Percentiles rank a stretch among this genome's conserved stretches.
These are phyloP conservation scores for Molorchus minor DNA, from an alignment of 2,888 invertebrate species.

Conservation along the genomic window DNA sequence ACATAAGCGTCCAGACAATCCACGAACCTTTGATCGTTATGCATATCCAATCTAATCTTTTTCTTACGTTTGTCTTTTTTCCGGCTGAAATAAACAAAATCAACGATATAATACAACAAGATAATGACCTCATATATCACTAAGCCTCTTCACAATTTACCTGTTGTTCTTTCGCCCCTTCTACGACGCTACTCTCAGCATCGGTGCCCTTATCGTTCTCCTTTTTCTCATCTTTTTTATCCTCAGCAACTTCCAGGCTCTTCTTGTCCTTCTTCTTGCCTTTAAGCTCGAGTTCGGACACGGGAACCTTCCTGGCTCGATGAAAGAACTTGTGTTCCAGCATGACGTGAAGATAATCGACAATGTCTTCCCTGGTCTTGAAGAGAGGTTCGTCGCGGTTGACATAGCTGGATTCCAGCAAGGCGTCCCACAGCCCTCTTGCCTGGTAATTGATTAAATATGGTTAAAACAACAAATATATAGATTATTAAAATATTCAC, in stretches of 20 bases:
- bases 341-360: constrained; percentile 84
- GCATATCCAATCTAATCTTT: constrained; percentile 97
- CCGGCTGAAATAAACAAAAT: not conserved
- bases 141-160: constrained; percentile 12
- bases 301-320: constrained; percentile 88
- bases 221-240: constrained; percentile 66
- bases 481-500: too few species aligned
- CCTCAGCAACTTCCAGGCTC: constrained; percentile 50
- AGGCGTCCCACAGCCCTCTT: constrained; percentile 90
- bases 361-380: constrained; percentile 80
- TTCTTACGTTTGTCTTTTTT: constrained; percentile 77
- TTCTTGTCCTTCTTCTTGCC: constrained; percentile 69
- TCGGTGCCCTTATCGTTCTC: constrained; percentile 63
- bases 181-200: constrained; percentile 67
- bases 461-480: too few species aligned
- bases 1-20: constrained; percentile 96
- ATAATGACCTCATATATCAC: too few species aligned
- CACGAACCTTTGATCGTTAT: constrained; percentile 91
- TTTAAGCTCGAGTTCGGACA: constrained; percentile 74
- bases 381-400: constrained; percentile 80
- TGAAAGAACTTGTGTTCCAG: constrained; percentile 94
- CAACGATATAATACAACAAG: too few species aligned
- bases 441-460: too few species aligned
- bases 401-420: constrained; percentile 92
- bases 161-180: constrained; percentile 62